Conservation (phyloP, 2,888 invertebrate species). For the Parnassius mnemosyne region DNA sequence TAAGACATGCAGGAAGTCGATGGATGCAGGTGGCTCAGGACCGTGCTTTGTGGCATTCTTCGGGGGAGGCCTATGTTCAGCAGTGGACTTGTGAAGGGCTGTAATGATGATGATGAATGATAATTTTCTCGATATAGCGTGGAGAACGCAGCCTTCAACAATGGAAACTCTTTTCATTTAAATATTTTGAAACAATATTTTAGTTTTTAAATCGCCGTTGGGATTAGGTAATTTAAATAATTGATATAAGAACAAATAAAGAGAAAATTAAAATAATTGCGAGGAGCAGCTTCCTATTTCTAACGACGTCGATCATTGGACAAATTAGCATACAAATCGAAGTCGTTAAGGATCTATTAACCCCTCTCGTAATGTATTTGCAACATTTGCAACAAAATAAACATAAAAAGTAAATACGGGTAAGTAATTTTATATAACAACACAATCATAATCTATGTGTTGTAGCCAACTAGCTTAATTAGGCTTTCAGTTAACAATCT, state of each 20-base stretch:
- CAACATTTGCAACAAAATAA: slow-evolving; percentile 18
- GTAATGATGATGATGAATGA: no score
- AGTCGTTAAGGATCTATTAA: slow-evolving; percentile 47
- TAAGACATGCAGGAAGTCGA: no score
- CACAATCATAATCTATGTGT: no score
- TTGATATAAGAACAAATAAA: slow-evolving; percentile 5
- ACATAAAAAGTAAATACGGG: slow-evolving; percentile 19
- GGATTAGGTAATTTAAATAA: neutral
- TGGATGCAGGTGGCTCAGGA: no score
- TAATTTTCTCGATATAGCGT: no score
- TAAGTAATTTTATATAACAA: neutral
- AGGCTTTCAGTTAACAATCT: neutral
- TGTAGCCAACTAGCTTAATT: no score
- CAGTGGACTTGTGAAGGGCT: no score
- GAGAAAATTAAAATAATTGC: slow-evolving; percentile 45
- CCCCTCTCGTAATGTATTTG: slow-evolving; percentile 31
- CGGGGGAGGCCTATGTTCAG: no score
- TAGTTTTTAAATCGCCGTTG: neutral
- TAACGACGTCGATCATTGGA: slow-evolving; percentile 43
- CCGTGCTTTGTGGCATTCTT: no score
- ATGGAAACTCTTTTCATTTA: no score
- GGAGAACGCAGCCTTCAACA: no score
- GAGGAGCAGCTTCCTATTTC: slow-evolving; percentile 32
- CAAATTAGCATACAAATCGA: slow-evolving; percentile 58
- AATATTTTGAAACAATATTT: neutral